Percentiles rank a stretch among this genome's conserved stretches.
These are phyloP conservation scores for Danio aesculapii DNA, from an alignment of 2,797 vertebrate species.

Conservation along the genomic window DNA sequence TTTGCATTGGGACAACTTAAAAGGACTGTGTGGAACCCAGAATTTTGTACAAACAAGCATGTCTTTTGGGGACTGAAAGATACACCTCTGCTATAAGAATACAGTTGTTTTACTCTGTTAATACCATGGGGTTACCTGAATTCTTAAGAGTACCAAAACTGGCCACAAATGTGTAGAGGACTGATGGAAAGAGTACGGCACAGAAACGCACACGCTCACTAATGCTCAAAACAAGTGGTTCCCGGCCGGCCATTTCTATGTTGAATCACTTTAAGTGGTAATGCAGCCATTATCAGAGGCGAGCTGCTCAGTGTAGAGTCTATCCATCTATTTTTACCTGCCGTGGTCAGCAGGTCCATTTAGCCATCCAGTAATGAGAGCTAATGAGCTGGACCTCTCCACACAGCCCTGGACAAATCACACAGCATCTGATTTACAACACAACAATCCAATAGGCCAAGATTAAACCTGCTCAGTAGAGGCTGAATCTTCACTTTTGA, in stretches of 20 bases:
- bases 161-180: conserved; percentile 32
- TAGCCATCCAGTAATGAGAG: conserved; percentile 78
- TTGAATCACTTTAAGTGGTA: conserved; percentile 61
- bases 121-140: neutral
- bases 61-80: no score
- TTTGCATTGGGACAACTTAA: no score
- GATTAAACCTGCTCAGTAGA: conserved; percentile 38
- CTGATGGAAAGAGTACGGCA: conserved; percentile 13
- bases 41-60: no score
- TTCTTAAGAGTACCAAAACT: neutral
- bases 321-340: conserved; percentile 63
- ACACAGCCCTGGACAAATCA: conserved; percentile 72
- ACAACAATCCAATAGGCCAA: conserved; percentile 49
- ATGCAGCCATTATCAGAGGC: conserved; percentile 60
- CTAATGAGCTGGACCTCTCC: conserved; percentile 76
- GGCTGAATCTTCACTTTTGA: neutral
- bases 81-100: no score
- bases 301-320: conserved; percentile 56
- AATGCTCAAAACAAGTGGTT: conserved; percentile 46
- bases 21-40: no score
- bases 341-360: conserved; percentile 73
- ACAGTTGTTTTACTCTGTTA: no score
- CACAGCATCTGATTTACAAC: conserved; percentile 61
- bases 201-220: conserved; percentile 25
- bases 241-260: conserved; percentile 57